Conservation (phyloP, 2,113 vertebrate genomes). For the Oriolus oriolus region DNA sequence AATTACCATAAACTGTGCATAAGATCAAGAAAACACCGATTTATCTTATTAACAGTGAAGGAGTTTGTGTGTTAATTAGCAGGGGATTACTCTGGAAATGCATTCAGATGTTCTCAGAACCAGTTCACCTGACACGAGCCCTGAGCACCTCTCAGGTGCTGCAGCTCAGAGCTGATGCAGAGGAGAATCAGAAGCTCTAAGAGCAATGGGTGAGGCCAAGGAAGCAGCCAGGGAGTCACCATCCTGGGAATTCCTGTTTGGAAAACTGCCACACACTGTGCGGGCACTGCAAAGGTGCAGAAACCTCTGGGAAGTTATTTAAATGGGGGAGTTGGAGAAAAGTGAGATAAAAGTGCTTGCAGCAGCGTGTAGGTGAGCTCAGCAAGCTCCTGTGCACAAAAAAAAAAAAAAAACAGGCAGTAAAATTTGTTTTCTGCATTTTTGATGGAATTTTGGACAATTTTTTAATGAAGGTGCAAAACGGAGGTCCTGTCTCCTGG, state of each 20-base stretch:
- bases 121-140: neutral
- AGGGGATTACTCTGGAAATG: neutral
- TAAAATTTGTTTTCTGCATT: neutral
- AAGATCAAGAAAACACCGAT: neutral
- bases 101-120: neutral
- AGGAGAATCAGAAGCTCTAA: neutral
- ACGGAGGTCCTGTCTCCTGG: neutral
- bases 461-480: neutral
- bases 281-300: accelerated
- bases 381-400: neutral
- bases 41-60: constrained; percentile 6
- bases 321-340: accelerated
- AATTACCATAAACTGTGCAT: constrained; percentile 23
- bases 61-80: neutral
- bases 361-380: accelerated
- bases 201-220: neutral
- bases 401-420: accelerated
- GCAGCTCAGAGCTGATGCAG: neutral
- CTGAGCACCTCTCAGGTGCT: accelerated
- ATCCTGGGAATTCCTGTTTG: neutral
- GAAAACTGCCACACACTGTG: accelerated
- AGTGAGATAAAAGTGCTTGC: neutral
- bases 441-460: neutral
- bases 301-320: neutral
- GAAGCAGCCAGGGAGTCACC: accelerated